Base-by-base conservation (phyloP, 2,113 vertebrate species). In the Gadus chalcogrammus region DNA sequence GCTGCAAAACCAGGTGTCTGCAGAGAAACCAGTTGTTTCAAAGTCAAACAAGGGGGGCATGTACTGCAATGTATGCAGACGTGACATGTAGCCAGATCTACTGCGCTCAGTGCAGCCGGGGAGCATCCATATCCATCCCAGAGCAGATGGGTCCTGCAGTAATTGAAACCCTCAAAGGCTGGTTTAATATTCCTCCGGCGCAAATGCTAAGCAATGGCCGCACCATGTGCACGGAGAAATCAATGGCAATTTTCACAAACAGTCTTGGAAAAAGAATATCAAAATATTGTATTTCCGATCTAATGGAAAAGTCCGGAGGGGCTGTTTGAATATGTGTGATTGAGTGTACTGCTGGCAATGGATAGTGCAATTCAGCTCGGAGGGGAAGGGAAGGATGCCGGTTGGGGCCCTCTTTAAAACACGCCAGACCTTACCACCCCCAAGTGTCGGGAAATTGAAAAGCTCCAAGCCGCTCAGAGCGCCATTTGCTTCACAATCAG, bases 371-470 rank as follows among this genome's bases (percentile, higher is more conserved):
- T 76, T 82, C 75, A 81, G 79, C 66, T 70, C 71, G 48, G 7
- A 70, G 52, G 70, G 73, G 72, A 72, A 60, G 59, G 56, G 71
- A 78, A 74, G 75, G 31, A 31, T 3, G 31, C 31, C 5, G 31
- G 31, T 22, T 53, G 27, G 28, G 3, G 65, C 72, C 81, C 74
- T 68, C n/a, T 24, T 66, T 64, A 73, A 73, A 31, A 61, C 75
- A 78, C 73, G 67, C 71, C 74, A 72, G 69, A 71, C 64, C 77
- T 69, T 62, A 6, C 31, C 68, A 64, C 61, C 78, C 64, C 60
- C 66, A 67, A 79, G 73, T 72, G 75, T 74, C 73, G 67, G 76
- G 76, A 87, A 89, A 91, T 88, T 87, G 88, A 85, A 89, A 90
- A 87, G 74, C 76, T 80, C 78, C 73, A 28, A 15, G 79, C 80